Evolutionary conservation across 2,888 invertebrate genomes (phyloP), one percentile per base, ranked within the genome.

Genomic region (Sphaerophoria rueppellii): DNA sequence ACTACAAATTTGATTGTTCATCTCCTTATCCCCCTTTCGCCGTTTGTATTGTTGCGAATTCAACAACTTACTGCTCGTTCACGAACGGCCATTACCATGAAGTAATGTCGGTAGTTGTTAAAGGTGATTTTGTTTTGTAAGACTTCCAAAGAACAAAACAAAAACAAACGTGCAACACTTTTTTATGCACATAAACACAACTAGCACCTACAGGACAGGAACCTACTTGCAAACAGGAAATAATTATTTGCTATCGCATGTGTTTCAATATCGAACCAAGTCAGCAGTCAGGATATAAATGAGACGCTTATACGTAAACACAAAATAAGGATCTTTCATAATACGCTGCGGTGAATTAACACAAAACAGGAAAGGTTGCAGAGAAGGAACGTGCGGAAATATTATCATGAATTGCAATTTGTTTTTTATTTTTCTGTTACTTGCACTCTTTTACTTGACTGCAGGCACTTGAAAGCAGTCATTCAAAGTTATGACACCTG

Each of bases 21-120:
- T 76, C 60, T 43, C 11, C 32, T 9, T 24, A 1, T 40, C 40
- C 9, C 4, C 0, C 16, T 16, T 16, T 16, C 50, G 50, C 16
- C 50, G 50, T 6, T 1, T 6, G 4, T 24, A 34, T 71, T 65
- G 75, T 57, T 71, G 61, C 55, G 16, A 46, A 85, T 75, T 70
- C 79, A 85, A 73, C 85, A 85, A 76, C 76, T 24, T 24, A 24
- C 24, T 85, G 37, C 67, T 54, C 24, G 61, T 37, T 80, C 85
- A 85, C 76, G 85, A 80, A 77, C 75, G n/a, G 63, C 76, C 67
- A 85, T 85, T 85, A 85, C 63, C 55, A 57, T 80, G 48, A 73
- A 73, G 73, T 77, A 85, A 85, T 72, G 85, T 73, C 85, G 80
- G 85, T 85, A 72, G 85, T 77, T 76, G 76, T 85, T 85, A 85